These are phyloP conservation scores for Amorpha juglandis DNA, from an alignment of 2,888 invertebrate genomes.

Conservation along the genomic window DNA sequence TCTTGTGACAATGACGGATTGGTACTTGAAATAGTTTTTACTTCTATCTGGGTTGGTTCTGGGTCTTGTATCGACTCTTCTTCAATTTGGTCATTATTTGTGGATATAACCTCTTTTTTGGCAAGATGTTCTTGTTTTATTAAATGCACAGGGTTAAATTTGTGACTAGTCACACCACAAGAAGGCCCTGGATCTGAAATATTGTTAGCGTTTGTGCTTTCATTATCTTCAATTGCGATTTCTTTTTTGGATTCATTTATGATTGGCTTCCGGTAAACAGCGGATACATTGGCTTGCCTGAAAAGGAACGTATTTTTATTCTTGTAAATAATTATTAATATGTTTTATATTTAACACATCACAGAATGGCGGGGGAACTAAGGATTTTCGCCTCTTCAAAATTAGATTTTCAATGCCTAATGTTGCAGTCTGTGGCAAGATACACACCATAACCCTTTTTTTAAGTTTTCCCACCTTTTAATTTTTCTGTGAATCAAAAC, in stretches of 20 bases:
- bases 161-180: conserved; percentile 37
- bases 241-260: conserved; percentile 31
- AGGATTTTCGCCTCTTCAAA: too few species aligned
- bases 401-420: too few species aligned
- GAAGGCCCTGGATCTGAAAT: conserved; percentile 43
- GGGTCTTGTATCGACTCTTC: conserved; percentile 27
- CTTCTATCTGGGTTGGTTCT: conserved; percentile 1
- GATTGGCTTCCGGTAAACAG: conserved; percentile 73
- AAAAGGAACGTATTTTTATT: conserved; percentile 35
- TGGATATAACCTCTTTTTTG: conserved; percentile 34
- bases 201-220: conserved; percentile 30
- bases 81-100: conserved; percentile 30
- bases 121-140: conserved; percentile 50
- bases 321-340: not conserved
- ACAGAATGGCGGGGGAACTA: too few species aligned
- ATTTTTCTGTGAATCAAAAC: too few species aligned
- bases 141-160: conserved; percentile 52
- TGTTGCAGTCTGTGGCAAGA: too few species aligned
- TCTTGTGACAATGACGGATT: conserved; percentile 50
- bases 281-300: conserved; percentile 89
- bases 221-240: conserved; percentile 17
- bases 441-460: too few species aligned
- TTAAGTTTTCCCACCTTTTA: too few species aligned
- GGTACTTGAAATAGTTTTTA: conserved; percentile 32
- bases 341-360: too few species aligned